Evolutionary conservation across 2,113 vertebrate species (phyloP).

Genomic region (Desmodus rotundus): DNA sequence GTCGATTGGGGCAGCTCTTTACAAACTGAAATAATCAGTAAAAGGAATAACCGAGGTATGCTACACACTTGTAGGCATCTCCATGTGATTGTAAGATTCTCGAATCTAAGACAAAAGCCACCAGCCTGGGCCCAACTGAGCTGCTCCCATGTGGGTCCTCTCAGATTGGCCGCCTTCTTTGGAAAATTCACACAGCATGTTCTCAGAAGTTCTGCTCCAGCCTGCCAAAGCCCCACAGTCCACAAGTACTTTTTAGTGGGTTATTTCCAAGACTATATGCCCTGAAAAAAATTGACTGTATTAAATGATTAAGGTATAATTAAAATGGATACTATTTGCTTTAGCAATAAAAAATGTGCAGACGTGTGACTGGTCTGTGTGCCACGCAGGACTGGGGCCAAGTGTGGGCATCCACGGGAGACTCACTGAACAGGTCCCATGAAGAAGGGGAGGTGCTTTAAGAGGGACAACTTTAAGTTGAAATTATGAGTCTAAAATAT

Average conservation of each 20-base stretch:
- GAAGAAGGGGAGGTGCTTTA: not conserved
- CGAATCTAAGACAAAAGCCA: not conserved
- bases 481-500: not conserved
- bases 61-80: not conserved
- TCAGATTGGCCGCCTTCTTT: constrained; percentile 16
- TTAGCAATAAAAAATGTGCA: constrained; percentile 55
- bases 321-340: constrained; percentile 48
- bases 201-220: constrained; percentile 61
- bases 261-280: constrained; percentile 27
- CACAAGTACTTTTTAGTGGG: not conserved
- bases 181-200: constrained; percentile 20
- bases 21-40: not conserved
- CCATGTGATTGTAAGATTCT: not conserved
- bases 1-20: not conserved
- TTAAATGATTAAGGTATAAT: constrained; percentile 53
- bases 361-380: not conserved
- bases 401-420: not conserved
- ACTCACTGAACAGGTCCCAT: not conserved
- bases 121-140: not conserved
- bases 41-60: not conserved
- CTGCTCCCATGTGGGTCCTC: not conserved
- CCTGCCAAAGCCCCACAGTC: constrained; percentile 15
- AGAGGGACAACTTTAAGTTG: not conserved
- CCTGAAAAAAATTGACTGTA: constrained; percentile 32
- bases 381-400: not conserved